phyloP scores from a whole-genome alignment of 2,888 invertebrate genomes.

The Gasteruption jaculator region DNA sequence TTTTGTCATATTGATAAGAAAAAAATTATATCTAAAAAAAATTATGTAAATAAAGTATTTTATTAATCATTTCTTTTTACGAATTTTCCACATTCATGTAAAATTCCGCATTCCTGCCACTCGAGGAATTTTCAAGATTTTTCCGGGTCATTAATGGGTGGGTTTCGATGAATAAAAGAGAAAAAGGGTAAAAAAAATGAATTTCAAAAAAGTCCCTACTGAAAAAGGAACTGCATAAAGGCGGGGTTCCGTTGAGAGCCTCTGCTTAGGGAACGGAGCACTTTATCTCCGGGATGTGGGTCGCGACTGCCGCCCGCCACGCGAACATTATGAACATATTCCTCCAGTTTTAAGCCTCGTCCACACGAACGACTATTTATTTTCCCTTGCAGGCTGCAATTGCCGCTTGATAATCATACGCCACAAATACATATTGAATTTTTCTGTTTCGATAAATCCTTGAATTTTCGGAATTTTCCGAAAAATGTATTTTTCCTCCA shows the following conservation, averaged over 20 bases:
- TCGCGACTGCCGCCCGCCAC: slow-evolving; percentile 48
- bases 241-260: slow-evolving; percentile 48
- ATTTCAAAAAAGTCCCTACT: slow-evolving; percentile 5
- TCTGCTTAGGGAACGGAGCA: slow-evolving; percentile 41
- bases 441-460: too few species aligned
- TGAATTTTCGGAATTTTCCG: too few species aligned
- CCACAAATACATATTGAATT: neutral
- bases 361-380: slow-evolving; percentile 33
- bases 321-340: slow-evolving; percentile 32
- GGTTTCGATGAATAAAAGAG: slow-evolving; percentile 15
- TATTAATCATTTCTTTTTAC: too few species aligned
- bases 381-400: slow-evolving; percentile 26
- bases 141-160: too few species aligned
- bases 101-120: too few species aligned
- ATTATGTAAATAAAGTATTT: too few species aligned
- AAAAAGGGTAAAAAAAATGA: slow-evolving; percentile 5
- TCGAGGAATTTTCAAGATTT: too few species aligned
- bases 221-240: slow-evolving; percentile 26
- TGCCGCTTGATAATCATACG: too few species aligned
- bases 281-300: slow-evolving; percentile 49
- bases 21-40: too few species aligned
- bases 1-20: too few species aligned
- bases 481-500: too few species aligned
- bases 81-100: too few species aligned
- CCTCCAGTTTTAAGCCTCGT: slow-evolving; percentile 35